Base-by-base conservation (phyloP, 2,113 vertebrate genomes). In the Nyctereutes procyonoides region DNA sequence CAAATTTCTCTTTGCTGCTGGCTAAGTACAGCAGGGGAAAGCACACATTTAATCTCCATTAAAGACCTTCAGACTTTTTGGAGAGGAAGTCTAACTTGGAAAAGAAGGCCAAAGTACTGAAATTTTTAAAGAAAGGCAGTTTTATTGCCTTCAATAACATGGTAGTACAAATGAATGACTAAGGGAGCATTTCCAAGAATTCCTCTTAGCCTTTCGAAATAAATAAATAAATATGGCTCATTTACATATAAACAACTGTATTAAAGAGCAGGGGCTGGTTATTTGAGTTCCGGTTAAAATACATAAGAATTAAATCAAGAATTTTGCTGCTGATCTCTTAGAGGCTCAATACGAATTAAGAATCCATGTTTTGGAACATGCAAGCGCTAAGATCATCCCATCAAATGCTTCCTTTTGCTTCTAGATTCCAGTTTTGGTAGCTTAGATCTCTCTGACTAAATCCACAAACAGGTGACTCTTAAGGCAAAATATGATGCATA, bases 21-120 rank as follows among this genome's bases (percentile, higher is more conserved):
- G 62, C 53, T 87, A 90, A 95, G 85, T 88, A 63, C 62, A 91
- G 79, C 91, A 65, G 89, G 67, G 84, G 91, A 91, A 96, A 96
- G 95, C 87, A 84, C 48, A 90, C 83, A 97, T 77, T 95, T 97
- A 86, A 95, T 95, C 87, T 96, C 30, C 83, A 84, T 93, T 96
- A 96, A 96, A 95, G 90, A 80, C 95, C 48, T 65, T 55, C 56
- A 93, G 91, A 77, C 86, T 60, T 82, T 90, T 60, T 88, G 71
- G 77, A 93, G 43, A 84, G 82, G 67, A 96, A 91, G 82, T 83
- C 88, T 96, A 93, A 97, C 43, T 97, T 81, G 76, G 79, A 63
- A 95, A 97, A 96, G 73, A 96, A 93, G 94, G 9, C 56, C 80
- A 11, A 97, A 86, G 60, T 62, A 67, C 2, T 74, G 65, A 76